Base-by-base conservation (phyloP, 2,113 vertebrate species). In the Eudyptes chrysolophus region DNA sequence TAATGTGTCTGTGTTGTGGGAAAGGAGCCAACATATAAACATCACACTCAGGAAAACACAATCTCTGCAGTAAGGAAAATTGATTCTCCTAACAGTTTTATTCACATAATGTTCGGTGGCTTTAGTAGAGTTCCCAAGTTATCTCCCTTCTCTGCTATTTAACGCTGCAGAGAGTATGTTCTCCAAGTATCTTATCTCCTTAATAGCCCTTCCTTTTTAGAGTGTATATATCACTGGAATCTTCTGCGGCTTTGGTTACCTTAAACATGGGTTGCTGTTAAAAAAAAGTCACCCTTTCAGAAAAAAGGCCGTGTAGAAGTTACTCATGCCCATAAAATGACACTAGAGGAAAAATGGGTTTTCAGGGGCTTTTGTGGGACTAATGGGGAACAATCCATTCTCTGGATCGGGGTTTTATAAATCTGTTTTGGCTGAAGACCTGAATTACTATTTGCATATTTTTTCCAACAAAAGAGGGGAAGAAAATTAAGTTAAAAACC, bases 171-270 rank as follows among this genome's bases (percentile, higher is more conserved):
- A 92, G 74, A 88, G 69, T 38, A 25, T 34, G 94, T 87, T 96
- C 95, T 84, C 91, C 87, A 44, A 55, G 6, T 66, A 88, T 64
- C 91, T 97, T 97, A 95, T 96, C 96, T 94, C 91, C 81, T 46
- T 96, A 91, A 96, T 84, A 79, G 89, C 87, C 90, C 92, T 97
- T 66, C 92, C 75, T 74, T 92, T 78, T 72, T 34, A 88, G 79
- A 93, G 89, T 24, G 13, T 78, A 65, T 92, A 65, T 94, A 97
- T 90, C 87, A 19, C 13, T 11, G 27, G 81, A 34, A 95, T 95
- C 92, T 83, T 42, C 87, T 8, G 30, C 0, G 1, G 77, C 36
- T 29, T 75, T 1, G 0, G 11, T 27, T 94, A 76, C 94, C 94
- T 95, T 84, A 84, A 60, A 84, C 91, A 61, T 0, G 30, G 77